Evolutionary conservation across 2,797 vertebrate species (phyloP), one percentile per base, ranked within the genome.

Genomic region (Crocodylus rhombifer): DNA sequence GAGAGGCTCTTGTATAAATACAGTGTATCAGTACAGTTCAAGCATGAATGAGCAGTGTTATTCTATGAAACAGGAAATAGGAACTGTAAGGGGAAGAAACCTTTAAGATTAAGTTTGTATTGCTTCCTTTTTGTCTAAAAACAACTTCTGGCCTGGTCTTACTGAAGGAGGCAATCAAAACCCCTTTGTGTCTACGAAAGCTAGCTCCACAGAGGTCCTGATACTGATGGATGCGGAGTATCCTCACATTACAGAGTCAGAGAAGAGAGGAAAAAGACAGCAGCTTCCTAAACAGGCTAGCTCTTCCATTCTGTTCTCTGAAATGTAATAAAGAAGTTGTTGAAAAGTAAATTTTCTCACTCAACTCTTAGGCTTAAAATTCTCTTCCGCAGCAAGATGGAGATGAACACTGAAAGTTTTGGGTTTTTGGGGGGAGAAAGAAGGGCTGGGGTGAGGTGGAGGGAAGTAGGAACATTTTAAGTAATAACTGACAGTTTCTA

Each of bases 321-420:
- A 82, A 94, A 93, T 74, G 91, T 94, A 91, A 96, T 94, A 88
- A 95, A 94, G 83, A 95, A 82, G 23, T 89, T 92, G 76, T 92
- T 92, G 91, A 81, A 88, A 95, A 91, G 89, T 90, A 86, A 94
- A 95, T 88, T 94, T 90, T 91, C 87, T 95, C 69, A 64, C 79
- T 91, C 57, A 82, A 82, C 88, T 95, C 94, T 92, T 71, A 14
- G 42, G 42, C 69, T 42, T 71, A 42, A 23, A 73, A 15, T 33
- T 73, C 25, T 73, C 14, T 73, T 14, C 13, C 6, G 14, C 30
- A 69, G 2, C 3, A 14, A 51, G 69, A 26, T 73, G 36, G 51
- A 73, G 51, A 73, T 51, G 42, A 51, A 51, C 42, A 51, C 42
- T 10, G 10, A 51, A 51, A 51, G 42, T 11, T 51, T 51, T 51